Percentiles rank a stretch among this genome's conserved stretches.
These are phyloP conservation scores for Mesocricetus auratus DNA, from an alignment of 2,113 vertebrate species.

Conservation along the genomic window DNA sequence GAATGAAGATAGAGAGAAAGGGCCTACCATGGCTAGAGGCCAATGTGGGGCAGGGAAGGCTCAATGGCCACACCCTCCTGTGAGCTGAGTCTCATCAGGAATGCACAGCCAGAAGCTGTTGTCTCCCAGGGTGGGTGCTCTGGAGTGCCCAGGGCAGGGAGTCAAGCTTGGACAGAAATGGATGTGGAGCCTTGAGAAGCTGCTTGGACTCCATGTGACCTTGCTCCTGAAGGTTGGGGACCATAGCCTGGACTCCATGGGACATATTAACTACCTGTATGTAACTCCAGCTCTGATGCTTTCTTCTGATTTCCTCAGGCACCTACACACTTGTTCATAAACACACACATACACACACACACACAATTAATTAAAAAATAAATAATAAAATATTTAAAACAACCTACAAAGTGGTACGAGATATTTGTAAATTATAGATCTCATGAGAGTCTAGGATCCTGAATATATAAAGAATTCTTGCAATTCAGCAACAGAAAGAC, in stretches of 20 bases:
- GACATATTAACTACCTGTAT: not conserved
- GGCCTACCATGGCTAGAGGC: not conserved
- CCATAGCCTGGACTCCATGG: not conserved
- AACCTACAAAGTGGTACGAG: not conserved
- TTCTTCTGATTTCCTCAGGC: not conserved
- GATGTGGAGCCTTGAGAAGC: not conserved
- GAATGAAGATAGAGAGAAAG: not conserved
- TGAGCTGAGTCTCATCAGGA: not conserved
- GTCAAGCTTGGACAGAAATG: fast-evolving
- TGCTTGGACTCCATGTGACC: fast-evolving
- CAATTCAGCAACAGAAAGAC: not conserved
- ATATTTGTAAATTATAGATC: conserved; percentile 1
- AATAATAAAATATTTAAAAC: not conserved
- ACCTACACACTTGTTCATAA: not conserved
- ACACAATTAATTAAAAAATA: not conserved
- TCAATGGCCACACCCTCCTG: not conserved
- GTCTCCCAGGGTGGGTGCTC: too few relatives aligned
- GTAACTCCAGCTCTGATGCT: too few relatives aligned
- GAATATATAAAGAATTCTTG: conserved; percentile 9
- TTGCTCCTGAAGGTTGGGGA: not conserved
- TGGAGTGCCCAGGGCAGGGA: not conserved
- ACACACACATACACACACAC: not conserved
- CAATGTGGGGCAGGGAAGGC: not conserved
- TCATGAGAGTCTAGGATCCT: not conserved
- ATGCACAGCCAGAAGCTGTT: not conserved